These are phyloP conservation scores for Liasis olivaceus DNA, from an alignment of 2,797 vertebrate species.

Conservation along the genomic window DNA sequence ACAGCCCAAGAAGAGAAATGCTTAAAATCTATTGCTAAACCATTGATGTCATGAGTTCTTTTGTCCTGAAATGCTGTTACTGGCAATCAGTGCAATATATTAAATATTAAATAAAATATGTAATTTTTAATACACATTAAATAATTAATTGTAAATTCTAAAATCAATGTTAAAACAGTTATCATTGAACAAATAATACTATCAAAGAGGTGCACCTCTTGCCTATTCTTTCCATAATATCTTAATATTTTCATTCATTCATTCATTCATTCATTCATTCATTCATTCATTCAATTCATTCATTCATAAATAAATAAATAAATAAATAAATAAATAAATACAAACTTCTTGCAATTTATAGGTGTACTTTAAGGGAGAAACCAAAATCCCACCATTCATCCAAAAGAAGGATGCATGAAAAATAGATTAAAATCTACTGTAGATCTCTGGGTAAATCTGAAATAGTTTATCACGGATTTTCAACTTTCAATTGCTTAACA, in stretches of 20 bases:
- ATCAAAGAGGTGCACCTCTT: background rate
- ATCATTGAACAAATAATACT: background rate
- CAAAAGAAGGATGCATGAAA: background rate
- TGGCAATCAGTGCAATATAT: background rate
- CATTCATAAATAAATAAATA: too few species aligned
- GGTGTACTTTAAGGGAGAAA: background rate
- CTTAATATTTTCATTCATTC: background rate
- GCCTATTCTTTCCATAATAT: background rate
- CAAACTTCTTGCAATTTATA: background rate
- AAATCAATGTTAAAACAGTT: background rate
- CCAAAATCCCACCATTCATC: background rate
- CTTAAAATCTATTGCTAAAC: background rate
- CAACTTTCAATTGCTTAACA: background rate
- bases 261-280: too few species aligned
- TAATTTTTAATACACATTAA: background rate
- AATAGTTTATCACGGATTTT: background rate
- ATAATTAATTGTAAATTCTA: background rate
- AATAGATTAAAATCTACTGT: background rate
- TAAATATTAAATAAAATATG: background rate
- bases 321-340: too few species aligned
- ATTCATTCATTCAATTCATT: too few species aligned
- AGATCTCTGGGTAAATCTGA: background rate
- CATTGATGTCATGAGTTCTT: background rate
- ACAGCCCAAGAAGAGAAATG: background rate
- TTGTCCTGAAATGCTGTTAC: background rate